Evolutionary conservation across 1,140 invertebrate species (phyloP), one percentile per base, ranked within the genome.

Genomic region (Dendrolimus punctatus): DNA sequence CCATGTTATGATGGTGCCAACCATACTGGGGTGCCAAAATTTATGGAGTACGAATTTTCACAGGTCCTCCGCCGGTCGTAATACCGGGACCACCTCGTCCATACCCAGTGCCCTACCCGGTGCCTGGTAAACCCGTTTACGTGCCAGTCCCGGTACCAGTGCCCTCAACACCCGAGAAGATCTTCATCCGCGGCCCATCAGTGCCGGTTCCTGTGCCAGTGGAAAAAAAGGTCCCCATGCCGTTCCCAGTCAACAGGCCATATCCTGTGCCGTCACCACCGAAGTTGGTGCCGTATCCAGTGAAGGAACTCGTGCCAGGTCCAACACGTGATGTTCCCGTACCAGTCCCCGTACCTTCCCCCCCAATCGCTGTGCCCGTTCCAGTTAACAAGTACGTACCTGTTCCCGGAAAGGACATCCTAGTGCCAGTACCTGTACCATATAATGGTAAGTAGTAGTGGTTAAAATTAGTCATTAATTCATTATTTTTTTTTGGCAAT

Each of bases 81-180:
- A 63, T 83, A 40, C 80, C 77, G 4, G 79, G 79, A 45, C 79
- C 79, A 6, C 60, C 68, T 8, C 70, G 74, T 42, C 71, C 76
- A 6, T 73, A 72, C 53, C 76, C 80, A 6, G 73, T 80, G 40
- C 76, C 75, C 4, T 64, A 79, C 2, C 74, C 75, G 4, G 66
- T 80, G n/a, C 76, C 80, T 7, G 68, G 71, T 5, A 73, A 68
- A 55, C 61, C 51, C n/a, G 47, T 83, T n/a, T 9, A 70, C 2
- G 66, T 84, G 8, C 76, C 62, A 5, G 69, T 80, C n/a, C 76
- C 76, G 2, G 69, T 80, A 1, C 78, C 78, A 0, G 75, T 83
- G 10, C 76, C 74, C 6, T 74, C 73, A 5, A 73, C 74, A 23
- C 71, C 76, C 39, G 57, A 76, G 51, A 78, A 73, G 54, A 60